These are phyloP conservation scores for Endotricha flammealis DNA, from an alignment of 2,888 invertebrate species.

Conservation along the genomic window DNA sequence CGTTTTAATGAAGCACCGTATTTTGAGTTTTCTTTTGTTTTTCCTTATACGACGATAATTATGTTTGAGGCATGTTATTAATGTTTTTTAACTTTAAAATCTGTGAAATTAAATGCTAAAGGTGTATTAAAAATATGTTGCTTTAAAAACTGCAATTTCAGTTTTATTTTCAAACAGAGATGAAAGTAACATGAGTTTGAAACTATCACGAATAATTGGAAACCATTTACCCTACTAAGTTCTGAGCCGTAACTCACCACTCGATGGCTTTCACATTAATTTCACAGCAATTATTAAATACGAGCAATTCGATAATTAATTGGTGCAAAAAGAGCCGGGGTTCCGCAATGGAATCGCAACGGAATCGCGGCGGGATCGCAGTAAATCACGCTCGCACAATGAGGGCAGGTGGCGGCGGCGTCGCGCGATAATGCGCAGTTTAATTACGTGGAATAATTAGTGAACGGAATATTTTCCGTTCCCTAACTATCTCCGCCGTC, in stretches of 20 bases:
- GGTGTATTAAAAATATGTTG: too few species aligned
- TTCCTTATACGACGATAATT: too few species aligned
- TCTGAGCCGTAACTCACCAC: constrained; percentile 28
- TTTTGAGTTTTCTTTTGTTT: not conserved
- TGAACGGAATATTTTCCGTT: constrained; percentile 78
- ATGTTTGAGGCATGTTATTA: too few species aligned
- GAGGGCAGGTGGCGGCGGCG: constrained; percentile 75
- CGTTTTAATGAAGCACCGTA: not conserved
- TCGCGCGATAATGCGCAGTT: constrained; percentile 74
- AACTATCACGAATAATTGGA: constrained; percentile 1
- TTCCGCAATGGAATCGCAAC: constrained; percentile 60
- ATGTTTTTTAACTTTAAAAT: too few species aligned
- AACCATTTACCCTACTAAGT: constrained; percentile 14
- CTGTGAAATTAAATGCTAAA: too few species aligned
- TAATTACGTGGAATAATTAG: constrained; percentile 80
- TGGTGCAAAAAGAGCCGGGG: constrained; percentile 71
- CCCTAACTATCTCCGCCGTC: constrained; percentile 76
- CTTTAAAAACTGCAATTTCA: too few species aligned
- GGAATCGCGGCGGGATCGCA: constrained; percentile 68
- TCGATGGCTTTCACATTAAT: constrained; percentile 63
- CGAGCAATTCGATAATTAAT: constrained; percentile 75
- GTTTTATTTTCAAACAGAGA: too few species aligned
- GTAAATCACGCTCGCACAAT: constrained; percentile 75
- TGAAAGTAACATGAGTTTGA: not conserved
- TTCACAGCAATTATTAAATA: constrained; percentile 72